These are phyloP conservation scores for Trachymyrmex septentrionalis DNA, from an alignment of 1,140 invertebrate genomes.

Conservation along the genomic window DNA sequence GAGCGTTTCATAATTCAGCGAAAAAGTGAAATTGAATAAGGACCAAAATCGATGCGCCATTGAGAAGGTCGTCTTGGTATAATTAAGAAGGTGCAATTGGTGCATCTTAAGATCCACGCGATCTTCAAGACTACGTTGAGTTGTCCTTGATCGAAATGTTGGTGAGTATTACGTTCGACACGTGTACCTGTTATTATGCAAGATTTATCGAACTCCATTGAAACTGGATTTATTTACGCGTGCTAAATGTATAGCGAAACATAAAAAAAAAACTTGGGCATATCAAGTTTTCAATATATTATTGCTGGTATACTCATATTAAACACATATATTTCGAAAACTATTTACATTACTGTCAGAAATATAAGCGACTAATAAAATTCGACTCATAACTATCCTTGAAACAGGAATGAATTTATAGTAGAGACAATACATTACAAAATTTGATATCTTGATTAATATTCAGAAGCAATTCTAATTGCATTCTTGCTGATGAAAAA, in stretches of 20 bases:
- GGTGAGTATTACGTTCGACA: slow-evolving; percentile 66
- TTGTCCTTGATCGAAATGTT: slow-evolving; percentile 66
- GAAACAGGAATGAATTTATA: too few species aligned
- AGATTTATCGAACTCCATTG: slow-evolving; percentile 2
- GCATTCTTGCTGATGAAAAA: not conserved
- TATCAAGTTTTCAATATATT: not conserved
- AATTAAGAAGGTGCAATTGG: slow-evolving; percentile 36
- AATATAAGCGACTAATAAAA: not conserved
- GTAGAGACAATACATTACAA: not conserved
- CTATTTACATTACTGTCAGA: not conserved
- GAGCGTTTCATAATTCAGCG: slow-evolving; percentile 29
- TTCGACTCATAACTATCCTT: not conserved
- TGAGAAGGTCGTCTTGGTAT: slow-evolving; percentile 34
- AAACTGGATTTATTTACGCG: slow-evolving; percentile 6
- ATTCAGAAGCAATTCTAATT: not conserved
- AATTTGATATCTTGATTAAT: not conserved
- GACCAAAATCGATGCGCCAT: slow-evolving; percentile 27
- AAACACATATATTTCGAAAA: not conserved
- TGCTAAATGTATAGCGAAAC: not conserved
- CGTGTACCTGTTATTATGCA: slow-evolving; percentile 22
- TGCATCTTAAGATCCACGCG: slow-evolving; percentile 52
- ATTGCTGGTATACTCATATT: not conserved
- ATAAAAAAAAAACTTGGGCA: slow-evolving; percentile 8
- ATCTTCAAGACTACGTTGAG: slow-evolving; percentile 54
- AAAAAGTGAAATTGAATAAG: slow-evolving; percentile 55